Conservation (phyloP, 2,113 vertebrate species). For the Triplophysa tibetana region DNA sequence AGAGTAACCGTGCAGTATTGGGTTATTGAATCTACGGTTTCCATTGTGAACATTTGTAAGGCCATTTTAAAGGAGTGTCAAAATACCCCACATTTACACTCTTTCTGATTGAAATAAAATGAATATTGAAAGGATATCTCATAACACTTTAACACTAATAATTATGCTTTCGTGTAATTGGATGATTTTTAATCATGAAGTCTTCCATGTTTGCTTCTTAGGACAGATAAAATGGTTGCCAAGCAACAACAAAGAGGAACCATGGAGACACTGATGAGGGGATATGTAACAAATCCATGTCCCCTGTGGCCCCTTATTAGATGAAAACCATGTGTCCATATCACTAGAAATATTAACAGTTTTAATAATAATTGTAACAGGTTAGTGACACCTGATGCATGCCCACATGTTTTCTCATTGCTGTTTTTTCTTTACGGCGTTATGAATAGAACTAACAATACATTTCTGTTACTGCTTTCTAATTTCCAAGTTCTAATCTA, state of each 20-base stretch:
- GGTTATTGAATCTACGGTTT: not conserved
- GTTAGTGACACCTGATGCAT: not conserved
- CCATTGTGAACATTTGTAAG: not conserved
- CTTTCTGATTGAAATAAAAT: not conserved
- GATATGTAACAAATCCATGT: conserved; percentile 51
- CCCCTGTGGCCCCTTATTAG: conserved; percentile 14
- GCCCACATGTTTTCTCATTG: not conserved
- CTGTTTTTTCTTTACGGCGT: not conserved
- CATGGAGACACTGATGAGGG: conserved; percentile 64
- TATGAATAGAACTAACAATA: not conserved
- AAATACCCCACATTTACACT: not conserved
- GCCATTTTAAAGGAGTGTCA: not conserved
- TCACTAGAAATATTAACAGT: conserved; percentile 5
- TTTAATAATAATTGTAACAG: conserved; percentile 16
- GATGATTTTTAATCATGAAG: conserved; percentile 60
- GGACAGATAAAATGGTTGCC: conserved; percentile 72
- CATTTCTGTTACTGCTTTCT: not conserved
- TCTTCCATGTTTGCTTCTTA: conserved; percentile 60
- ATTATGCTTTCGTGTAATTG: conserved; percentile 6
- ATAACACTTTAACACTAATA: not conserved
- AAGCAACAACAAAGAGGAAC: conserved; percentile 71
- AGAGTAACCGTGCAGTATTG: too few species aligned
- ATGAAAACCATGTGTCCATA: conserved; percentile 31
- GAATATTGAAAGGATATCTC: not conserved
- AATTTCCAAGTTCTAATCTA: not conserved